Evolutionary conservation across 2,888 invertebrate genomes (phyloP), one percentile per base, ranked within the genome.

Genomic region (Mystacides longicornis): DNA sequence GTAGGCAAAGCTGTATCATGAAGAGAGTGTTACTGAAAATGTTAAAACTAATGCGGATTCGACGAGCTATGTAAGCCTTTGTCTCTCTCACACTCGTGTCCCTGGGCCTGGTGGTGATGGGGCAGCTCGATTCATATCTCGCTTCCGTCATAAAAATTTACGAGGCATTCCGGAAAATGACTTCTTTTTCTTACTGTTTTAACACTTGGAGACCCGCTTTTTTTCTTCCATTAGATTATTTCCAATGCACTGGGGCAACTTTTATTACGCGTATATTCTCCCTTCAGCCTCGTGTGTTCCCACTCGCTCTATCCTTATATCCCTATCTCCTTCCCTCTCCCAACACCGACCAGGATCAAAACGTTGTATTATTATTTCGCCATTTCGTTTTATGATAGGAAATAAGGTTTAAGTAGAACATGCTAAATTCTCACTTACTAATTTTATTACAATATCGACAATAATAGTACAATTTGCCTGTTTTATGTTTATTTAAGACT

Each of bases 111-210:
- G n/a, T n/a, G n/a, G 16, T 27, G 23, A 18, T 37, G 23, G 19
- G 51, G 14, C 23, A 23, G 33, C 48, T 42, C 51, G 51, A 46
- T 54, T 47, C 49, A 21, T 51, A 55, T 47, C 51, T 56, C 51
- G 56, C 56, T 55, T 49, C 49, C 56, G 54, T 53, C 58, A 52
- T 58, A 56, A 60, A 60, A 58, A 60, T 60, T 60, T 60, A 60
- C 60, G 60, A 60, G 50, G 56, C 60, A 60, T 60, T 60, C 57
- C 60, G 53, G 60, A 60, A 60, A 60, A 60, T 60, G 56, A 60
- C 58, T 60, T 60, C 58, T 60, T 60, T 58, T 60, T 60, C 60
- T 60, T 60, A 56, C 50, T 58, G 56, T 54, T 56, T 57, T 56
- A 60, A 60, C 60, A 54, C 56, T 49, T 42, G 23, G 49, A 20